Evolutionary conservation across 2,797 vertebrate species (phyloP).

Genomic region (Pyrocephalus nanus): DNA sequence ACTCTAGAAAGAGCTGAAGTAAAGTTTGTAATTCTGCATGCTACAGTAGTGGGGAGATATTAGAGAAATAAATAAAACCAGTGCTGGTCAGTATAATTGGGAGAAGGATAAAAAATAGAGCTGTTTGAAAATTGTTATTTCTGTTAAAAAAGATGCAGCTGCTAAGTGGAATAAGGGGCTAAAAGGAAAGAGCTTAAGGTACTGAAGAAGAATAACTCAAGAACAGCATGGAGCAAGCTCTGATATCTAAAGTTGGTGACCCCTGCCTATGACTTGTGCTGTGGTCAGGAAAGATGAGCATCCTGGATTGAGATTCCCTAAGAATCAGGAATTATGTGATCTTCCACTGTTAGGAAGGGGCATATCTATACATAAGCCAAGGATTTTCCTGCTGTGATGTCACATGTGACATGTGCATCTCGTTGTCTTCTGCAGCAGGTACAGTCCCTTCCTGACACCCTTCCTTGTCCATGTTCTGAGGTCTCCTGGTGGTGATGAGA

Average conservation of each 20-base stretch:
- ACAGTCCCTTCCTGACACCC: background rate
- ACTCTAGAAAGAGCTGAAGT: background rate
- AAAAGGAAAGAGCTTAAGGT: background rate
- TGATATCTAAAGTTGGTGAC: background rate
- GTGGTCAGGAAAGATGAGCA: background rate
- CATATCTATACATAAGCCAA: background rate
- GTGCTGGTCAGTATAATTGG: background rate
- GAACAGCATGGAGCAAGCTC: background rate
- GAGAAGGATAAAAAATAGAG: background rate
- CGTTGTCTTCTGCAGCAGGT: rapidly evolving
- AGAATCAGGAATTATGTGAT: background rate
- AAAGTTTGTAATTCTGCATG: background rate
- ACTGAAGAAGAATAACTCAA: background rate
- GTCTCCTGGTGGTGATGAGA: background rate
- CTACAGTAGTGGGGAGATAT: background rate
- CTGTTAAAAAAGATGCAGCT: background rate
- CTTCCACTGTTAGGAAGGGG: background rate
- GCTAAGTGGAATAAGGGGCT: background rate
- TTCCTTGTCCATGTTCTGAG: rapidly evolving
- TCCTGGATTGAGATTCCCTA: background rate
- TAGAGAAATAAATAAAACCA: constrained; percentile 35
- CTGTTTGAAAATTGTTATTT: background rate
- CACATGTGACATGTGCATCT: rapidly evolving
- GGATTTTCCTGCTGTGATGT: background rate
- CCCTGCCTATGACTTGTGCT: background rate